A percentile compares a stretch with the other conserved stretches of the same genome.
phyloP scores from a whole-genome alignment of 2,797 vertebrate genomes.

The Coregonus suidteri region DNA sequence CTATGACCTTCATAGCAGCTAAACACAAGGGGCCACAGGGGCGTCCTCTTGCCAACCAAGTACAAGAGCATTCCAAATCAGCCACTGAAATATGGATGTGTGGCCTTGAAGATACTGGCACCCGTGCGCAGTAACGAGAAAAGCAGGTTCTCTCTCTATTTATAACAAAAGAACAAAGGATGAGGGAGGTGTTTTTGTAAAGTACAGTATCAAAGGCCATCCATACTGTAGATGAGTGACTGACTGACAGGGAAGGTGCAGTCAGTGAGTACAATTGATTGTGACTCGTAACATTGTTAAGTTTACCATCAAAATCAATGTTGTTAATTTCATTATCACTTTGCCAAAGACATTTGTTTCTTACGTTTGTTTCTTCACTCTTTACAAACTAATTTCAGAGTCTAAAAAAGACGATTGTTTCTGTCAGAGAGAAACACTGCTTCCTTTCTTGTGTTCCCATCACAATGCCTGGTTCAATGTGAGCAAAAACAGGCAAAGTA shows the following conservation, averaged over 20 bases:
- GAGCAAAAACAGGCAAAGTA: conserved; percentile 15
- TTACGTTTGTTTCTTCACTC: not conserved
- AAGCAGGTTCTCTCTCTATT: not conserved
- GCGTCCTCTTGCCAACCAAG: conserved; percentile 13
- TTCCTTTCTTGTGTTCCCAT: conserved; percentile 15
- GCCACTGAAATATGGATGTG: conserved; percentile 13
- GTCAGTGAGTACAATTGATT: not conserved
- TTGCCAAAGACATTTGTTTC: not conserved
- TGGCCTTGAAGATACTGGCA: conserved; percentile 7
- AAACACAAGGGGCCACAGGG: conserved; percentile 25
- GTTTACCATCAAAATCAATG: not conserved
- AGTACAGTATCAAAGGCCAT: not conserved
- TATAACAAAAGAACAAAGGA: conserved; percentile 7
- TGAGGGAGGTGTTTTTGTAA: not conserved
- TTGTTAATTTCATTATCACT: not conserved
- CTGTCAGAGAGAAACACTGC: conserved; percentile 6
- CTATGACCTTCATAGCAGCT: conserved; percentile 31
- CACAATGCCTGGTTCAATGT: conserved; percentile 49
- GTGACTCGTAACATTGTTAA: not conserved
- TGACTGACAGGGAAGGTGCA: not conserved
- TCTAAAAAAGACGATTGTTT: conserved; percentile 3
- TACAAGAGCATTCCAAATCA: conserved; percentile 10
- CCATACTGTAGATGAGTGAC: not conserved
- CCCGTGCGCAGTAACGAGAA: no score
- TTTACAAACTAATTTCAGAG: not conserved